These are phyloP conservation scores for Pandion haliaetus DNA, from an alignment of 2,113 vertebrate species.

Conservation along the genomic window DNA sequence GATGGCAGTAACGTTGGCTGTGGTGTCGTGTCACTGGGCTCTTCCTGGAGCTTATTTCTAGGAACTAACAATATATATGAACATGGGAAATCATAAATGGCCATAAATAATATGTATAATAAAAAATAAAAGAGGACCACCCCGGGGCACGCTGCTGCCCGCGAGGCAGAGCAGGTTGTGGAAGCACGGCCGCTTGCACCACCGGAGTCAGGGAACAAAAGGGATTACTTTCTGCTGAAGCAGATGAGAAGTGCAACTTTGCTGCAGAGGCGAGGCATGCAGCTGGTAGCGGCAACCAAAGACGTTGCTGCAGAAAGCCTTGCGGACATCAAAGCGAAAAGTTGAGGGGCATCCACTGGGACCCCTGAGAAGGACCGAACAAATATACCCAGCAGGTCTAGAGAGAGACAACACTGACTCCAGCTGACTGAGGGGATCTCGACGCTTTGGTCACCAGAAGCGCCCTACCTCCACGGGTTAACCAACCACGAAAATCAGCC, in stretches of 20 bases:
- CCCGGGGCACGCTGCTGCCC: background rate
- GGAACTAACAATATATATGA: background rate
- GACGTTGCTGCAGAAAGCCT: background rate
- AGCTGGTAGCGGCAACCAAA: background rate
- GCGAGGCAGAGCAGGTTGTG: background rate
- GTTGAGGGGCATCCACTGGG: background rate
- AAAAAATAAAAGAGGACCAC: background rate
- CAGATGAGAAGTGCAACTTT: background rate
- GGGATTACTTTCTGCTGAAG: background rate
- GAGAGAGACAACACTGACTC: background rate
- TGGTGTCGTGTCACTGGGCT: accelerated
- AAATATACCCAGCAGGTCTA: background rate
- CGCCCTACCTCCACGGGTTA: accelerated
- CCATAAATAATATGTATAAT: background rate
- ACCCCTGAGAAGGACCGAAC: background rate
- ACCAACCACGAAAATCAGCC: background rate
- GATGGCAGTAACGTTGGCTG: background rate
- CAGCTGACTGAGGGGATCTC: background rate
- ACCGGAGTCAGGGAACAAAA: accelerated
- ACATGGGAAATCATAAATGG: background rate
- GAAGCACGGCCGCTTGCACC: background rate
- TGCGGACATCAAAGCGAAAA: accelerated
- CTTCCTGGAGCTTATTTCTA: background rate
- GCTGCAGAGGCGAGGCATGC: background rate
- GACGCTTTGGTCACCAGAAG: background rate